phyloP scores from a whole-genome alignment of 2,888 invertebrate genomes.

The Sesia apiformis region DNA sequence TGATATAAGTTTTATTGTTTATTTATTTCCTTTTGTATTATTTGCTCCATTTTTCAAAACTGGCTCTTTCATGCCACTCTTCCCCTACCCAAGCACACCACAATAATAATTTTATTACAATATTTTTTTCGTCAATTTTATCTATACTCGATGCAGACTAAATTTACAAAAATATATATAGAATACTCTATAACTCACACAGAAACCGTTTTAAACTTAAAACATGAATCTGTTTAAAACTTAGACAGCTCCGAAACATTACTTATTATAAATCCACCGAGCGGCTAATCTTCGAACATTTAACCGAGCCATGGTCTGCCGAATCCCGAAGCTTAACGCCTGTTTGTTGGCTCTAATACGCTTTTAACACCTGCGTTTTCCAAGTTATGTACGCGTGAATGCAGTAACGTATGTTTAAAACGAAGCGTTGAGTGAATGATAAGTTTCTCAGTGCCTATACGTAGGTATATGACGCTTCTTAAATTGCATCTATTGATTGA shows the following conservation, averaged over 20 bases:
- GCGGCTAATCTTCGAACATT: slow-evolving; percentile 63
- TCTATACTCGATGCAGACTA: no score
- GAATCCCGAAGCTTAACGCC: slow-evolving; percentile 63
- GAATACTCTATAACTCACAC: no score
- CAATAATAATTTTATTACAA: no score
- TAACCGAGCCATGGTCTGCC: slow-evolving; percentile 50
- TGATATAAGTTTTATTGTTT: no score
- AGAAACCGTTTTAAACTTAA: background rate
- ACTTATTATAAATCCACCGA: slow-evolving; percentile 25
- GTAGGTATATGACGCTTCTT: no score
- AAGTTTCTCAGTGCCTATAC: no score
- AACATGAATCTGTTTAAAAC: background rate
- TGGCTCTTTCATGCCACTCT: no score
- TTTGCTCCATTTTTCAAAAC: no score
- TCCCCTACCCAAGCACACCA: no score
- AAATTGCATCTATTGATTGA: background rate
- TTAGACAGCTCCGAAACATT: background rate
- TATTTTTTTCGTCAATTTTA: no score
- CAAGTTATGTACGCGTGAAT: slow-evolving; percentile 36
- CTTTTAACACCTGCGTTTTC: slow-evolving; percentile 67
- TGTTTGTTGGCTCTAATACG: slow-evolving; percentile 66
- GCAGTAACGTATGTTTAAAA: background rate
- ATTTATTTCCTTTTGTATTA: no score
- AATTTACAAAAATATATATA: no score
- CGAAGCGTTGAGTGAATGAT: background rate